Evolutionary conservation across 2,888 invertebrate species (phyloP), one percentile per base, ranked within the genome.

Genomic region (Chymomyza fuscimana): DNA sequence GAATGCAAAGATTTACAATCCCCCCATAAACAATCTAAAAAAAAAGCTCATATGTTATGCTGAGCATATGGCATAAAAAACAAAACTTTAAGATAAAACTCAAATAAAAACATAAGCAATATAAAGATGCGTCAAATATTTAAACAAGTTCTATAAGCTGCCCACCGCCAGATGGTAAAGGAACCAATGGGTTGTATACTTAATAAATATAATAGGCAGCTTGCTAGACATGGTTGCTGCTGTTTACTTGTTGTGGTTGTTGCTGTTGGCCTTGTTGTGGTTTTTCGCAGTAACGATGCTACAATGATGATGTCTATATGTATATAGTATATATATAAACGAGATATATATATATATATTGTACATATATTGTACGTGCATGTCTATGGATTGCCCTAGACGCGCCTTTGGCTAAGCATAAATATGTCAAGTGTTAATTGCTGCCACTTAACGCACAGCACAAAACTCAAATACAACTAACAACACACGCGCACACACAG

Each of bases 401-500:
- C 78, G 75, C 73, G 63, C 51, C 50, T 51, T 46, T 63, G 19
- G 16, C n/a, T 72, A 74, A 74, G 79, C 87, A 87, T 86, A 88
- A 88, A 87, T 88, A 86, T 86, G 88, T 88, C 88, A 85, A 86
- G 88, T 88, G 88, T 87, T 88, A 86, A 86, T 86, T 86, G 83
- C 80, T 78, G 87, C 78, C 87, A 82, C 87, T 88, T 88, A 87
- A 80, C 81, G 73, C 75, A 80, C 73, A 82, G 80, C 82, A 84
- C 88, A 80, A 32, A 84, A 67, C 78, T 76, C 73, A 82, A 76
- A 82, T 61, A 81, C 75, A 80, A 67, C 61, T 67, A 73, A 66
- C 70, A 69, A 72, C 68, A 63, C 51, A 51, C 65, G 69, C 65
- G 72, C 69, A 60, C 51, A 68, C 25, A 66, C 52, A 58, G 16